Evolutionary conservation across 2,113 vertebrate species (phyloP), one percentile per base, ranked within the genome.

Genomic region (Physeter macrocephalus): DNA sequence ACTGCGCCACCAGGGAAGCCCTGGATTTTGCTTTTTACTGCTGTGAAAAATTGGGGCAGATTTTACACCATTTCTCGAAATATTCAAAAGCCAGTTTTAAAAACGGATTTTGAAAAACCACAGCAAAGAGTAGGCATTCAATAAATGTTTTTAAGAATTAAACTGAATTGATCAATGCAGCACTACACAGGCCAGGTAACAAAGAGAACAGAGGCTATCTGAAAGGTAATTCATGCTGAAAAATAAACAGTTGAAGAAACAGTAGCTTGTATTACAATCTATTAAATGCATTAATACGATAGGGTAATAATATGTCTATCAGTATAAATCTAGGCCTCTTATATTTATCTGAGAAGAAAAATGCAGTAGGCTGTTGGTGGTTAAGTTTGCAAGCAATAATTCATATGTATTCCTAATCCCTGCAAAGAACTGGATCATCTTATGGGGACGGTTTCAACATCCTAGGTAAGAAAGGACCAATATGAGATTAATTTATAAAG

Each of bases 91-190:
- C 4, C 12, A 34, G 71, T 75, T 93, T 75, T 43, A 66, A 74
- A 90, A 94, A 43, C 89, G 15, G 29, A 81, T 64, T 88, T 97
- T 90, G 49, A 62, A 96, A 95, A 95, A 34, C 1, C 75, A 77
- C 8, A 17, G 25, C 25, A 78, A 88, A 59, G 29, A 72, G 34
- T 39, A 94, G 36, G 23, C 36, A 95, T 59, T 96, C 6, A 17
- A 11, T 91, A 80, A 61, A 39, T 62, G 57, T 90, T 94, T 95
- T 93, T 72, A 96, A 95, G 92, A 90, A 93, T 75, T 96, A 94
- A 92, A 74, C 20, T 41, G 23, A 91, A 41, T 49, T 46, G 13
- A 95, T 78, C 66, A 72, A 72, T 82, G 20, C 1, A 86, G 72
- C 18, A 57, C n/a, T 8, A n/a, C 3, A 14, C 4, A 71, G 39